These are phyloP conservation scores for Scartelaos histophorus DNA, from an alignment of 2,113 vertebrate species.

Conservation along the genomic window DNA sequence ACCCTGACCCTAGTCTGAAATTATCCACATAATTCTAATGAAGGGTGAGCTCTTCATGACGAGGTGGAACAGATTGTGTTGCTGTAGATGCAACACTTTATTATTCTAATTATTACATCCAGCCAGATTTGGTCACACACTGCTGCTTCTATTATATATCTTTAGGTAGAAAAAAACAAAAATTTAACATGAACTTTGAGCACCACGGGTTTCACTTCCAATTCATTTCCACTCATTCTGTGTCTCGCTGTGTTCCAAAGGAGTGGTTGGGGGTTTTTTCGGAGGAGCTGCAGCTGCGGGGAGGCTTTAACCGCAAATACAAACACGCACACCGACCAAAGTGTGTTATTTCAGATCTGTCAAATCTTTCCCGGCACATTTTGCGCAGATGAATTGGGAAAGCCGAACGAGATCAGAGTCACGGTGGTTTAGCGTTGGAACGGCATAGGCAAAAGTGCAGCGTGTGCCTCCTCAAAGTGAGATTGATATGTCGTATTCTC, in stretches of 20 bases:
- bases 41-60: too few species aligned
- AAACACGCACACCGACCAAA: neutral
- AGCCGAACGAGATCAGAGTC: slow-evolving; percentile 3
- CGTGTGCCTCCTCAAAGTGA: slow-evolving; percentile 10
- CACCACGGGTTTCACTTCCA: neutral
- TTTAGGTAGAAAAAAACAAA: too few species aligned
- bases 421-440: slow-evolving; percentile 1
- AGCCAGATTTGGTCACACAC: too few species aligned
- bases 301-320: slow-evolving; percentile 15
- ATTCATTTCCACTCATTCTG: neutral
- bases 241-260: neutral
- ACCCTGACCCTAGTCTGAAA: too few species aligned
- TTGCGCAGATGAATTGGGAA: slow-evolving; percentile 21
- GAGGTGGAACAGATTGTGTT: too few species aligned
- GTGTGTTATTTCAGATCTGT: slow-evolving; percentile 19
- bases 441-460: slow-evolving; percentile 7
- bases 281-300: slow-evolving; percentile 14
- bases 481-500: slow-evolving; percentile 17
- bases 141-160: too few species aligned
- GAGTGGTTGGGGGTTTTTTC: slow-evolving; percentile 10
- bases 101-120: too few species aligned
- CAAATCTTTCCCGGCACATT: neutral
- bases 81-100: too few species aligned
- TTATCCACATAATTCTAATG: too few species aligned
- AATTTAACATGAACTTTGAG: too few species aligned